Conservation (phyloP, 2,888 invertebrate genomes). For the Noctua fimbriata region DNA sequence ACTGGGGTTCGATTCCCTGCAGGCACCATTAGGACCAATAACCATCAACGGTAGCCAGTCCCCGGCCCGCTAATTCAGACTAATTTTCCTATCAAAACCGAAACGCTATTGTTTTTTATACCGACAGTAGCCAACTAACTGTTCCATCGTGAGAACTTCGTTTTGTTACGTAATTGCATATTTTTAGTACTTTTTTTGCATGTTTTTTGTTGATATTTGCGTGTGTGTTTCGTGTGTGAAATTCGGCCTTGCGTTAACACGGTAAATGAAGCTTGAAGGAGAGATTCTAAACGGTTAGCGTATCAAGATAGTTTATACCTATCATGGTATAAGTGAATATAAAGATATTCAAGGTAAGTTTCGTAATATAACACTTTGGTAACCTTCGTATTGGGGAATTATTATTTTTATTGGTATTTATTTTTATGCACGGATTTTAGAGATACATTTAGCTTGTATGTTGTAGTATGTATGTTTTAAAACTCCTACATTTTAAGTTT, state of each 20-base stretch:
- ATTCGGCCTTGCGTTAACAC: slow-evolving; percentile 83
- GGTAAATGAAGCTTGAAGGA: slow-evolving; percentile 86
- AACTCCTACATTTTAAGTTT: no score
- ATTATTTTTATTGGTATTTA: slow-evolving; percentile 3
- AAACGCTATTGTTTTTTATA: slow-evolving; percentile 82
- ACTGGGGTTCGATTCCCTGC: slow-evolving; percentile 83
- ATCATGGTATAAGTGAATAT: slow-evolving; percentile 59
- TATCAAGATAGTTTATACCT: slow-evolving; percentile 67
- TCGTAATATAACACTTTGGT: slow-evolving; percentile 53
- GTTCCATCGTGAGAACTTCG: slow-evolving; percentile 86
- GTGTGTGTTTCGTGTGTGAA: slow-evolving; percentile 74
- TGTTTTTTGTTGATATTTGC: slow-evolving; percentile 74
- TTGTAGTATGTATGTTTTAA: no score
- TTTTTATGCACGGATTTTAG: slow-evolving; percentile 16
- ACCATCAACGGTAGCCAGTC: slow-evolving; percentile 88
- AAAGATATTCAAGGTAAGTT: slow-evolving; percentile 65
- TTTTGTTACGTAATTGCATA: slow-evolving; percentile 80
- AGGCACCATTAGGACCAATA: slow-evolving; percentile 89
- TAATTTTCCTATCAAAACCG: slow-evolving; percentile 90
- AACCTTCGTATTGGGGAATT: slow-evolving; percentile 49
- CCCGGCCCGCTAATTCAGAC: slow-evolving; percentile 87
- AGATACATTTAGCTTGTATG: neutral
- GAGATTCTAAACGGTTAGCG: slow-evolving; percentile 71
- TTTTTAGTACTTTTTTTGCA: slow-evolving; percentile 72
- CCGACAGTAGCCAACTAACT: slow-evolving; percentile 83